Conservation (phyloP, 2,113 vertebrate genomes). For the Pontoporia blainvillei region DNA sequence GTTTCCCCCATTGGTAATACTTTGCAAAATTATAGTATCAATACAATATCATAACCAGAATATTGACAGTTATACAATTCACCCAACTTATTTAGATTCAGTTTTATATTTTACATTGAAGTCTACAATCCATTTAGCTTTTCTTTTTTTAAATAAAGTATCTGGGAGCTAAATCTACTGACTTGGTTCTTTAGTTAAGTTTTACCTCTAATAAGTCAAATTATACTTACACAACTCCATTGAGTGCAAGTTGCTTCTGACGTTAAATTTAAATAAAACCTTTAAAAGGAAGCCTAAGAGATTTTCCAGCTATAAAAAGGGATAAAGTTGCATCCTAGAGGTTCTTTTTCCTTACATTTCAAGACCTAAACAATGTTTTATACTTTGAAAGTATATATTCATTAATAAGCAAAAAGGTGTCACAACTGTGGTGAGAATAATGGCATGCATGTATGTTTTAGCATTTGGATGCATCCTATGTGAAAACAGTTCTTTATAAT, state of each 20-base stretch:
- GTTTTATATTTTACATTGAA: neutral
- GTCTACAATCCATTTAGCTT: neutral
- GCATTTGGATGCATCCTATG: slow-evolving; percentile 7
- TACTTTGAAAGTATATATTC: neutral
- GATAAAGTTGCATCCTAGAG: neutral
- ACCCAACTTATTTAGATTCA: neutral
- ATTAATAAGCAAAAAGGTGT: neutral
- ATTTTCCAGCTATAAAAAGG: neutral
- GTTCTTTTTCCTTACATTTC: neutral
- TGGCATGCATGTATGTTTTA: neutral
- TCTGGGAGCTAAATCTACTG: neutral
- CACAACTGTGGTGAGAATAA: neutral
- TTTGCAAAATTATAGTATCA: neutral
- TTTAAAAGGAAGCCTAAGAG: neutral
- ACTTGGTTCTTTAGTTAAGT: neutral
- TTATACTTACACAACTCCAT: neutral
- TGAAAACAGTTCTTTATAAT: slow-evolving; percentile 40
- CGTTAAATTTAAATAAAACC: neutral
- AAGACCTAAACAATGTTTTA: neutral
- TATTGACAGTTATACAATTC: neutral
- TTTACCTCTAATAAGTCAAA: neutral
- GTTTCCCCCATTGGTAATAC: neutral
- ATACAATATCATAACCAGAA: neutral
- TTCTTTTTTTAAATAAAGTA: neutral
- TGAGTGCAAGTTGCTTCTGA: neutral